Evolutionary conservation across 2,888 invertebrate genomes (phyloP), one percentile per base, ranked within the genome.

Genomic region (Hirtodrosophila duncani): DNA sequence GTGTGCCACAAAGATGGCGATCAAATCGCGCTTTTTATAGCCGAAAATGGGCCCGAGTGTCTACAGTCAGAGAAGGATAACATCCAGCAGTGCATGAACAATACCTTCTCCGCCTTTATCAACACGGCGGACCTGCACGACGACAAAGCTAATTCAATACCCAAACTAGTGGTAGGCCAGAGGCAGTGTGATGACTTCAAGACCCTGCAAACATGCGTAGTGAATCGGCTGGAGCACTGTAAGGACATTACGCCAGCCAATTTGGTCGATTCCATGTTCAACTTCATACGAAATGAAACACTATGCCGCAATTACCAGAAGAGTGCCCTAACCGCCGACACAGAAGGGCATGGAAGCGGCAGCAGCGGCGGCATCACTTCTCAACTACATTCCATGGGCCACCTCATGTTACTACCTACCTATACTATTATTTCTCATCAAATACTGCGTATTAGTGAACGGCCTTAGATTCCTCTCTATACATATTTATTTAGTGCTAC

Each of bases 1-100:
- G 88, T 93, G 14, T 95, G 95, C 81, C 91, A 89, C 75, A 94
- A 94, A 71, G 93, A 94, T 67, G 94, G 94, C 5, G 94, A 94
- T 83, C 90, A 94, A 67, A 92, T 95, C 70, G 94, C 94, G 0
- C 87, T 94, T 70, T 95, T 95, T 82, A 92, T 94, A 46, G 91
- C 94, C 1, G 93, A 94, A 80, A 91, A 92, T n/a, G 94, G 94
- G 0, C 91, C 92, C 5, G 92, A 94, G 79, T 95, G 94, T 77
- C 87, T 94, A 52, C 74, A 89, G 46, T 88, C 89, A 0, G 91
- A 91, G 57, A 88, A 89, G 53, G 89, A 90, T 0, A 89, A 87
- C 1, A 88, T 94, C 21, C 88, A 90, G 71, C 81, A 87, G 2
- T 94, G 94, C 77, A 77, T 91, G 5, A 93, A 93, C 78, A 82